These are phyloP conservation scores for Felis catus DNA, from an alignment of 2,113 vertebrate genomes.

Conservation along the genomic window DNA sequence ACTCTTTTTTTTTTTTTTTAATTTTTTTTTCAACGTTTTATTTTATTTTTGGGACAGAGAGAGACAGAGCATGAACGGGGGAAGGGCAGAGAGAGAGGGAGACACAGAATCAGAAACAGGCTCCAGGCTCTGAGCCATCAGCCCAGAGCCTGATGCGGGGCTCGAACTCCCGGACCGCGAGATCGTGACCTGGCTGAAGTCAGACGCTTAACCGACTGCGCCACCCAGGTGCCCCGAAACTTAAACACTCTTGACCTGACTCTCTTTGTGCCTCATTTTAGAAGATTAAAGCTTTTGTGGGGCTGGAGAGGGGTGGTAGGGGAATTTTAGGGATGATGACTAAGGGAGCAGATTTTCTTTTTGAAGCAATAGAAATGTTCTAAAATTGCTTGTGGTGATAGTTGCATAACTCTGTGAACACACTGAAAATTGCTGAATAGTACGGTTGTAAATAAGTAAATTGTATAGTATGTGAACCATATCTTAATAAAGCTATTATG, in stretches of 20 bases:
- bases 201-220: too few species aligned
- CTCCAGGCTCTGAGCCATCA: too few species aligned
- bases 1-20: too few species aligned
- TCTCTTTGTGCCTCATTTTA: background rate
- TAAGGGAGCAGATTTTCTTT: background rate
- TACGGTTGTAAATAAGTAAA: background rate
- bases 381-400: background rate
- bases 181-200: too few species aligned
- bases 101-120: too few species aligned
- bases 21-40: too few species aligned
- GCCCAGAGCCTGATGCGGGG: too few species aligned
- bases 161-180: too few species aligned
- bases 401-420: background rate
- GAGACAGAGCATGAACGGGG: too few species aligned
- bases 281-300: background rate
- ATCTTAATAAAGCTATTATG: background rate
- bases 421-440: background rate
- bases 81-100: too few species aligned
- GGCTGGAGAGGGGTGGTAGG: background rate
- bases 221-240: too few species aligned
- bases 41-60: too few species aligned
- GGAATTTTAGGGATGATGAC: background rate
- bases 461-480: background rate
- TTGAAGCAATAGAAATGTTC: background rate
- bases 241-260: background rate